phyloP scores from a whole-genome alignment of 2,797 vertebrate genomes.

The Mormyrops attenuatus region DNA sequence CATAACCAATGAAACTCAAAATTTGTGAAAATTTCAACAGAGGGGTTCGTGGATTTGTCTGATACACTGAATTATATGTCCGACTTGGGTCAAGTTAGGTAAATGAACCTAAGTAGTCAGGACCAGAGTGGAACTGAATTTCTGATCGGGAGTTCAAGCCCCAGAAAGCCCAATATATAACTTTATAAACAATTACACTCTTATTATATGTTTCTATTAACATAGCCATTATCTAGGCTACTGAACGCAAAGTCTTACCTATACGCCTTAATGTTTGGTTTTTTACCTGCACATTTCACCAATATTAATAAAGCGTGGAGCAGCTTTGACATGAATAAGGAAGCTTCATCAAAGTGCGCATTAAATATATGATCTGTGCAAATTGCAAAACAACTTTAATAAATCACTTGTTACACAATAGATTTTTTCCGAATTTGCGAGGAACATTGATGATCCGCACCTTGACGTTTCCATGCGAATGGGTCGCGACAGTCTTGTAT shows the following conservation, averaged over 20 bases:
- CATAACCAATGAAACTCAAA: neutral
- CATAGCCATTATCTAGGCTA: neutral
- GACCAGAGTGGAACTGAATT: neutral
- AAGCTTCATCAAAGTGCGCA: neutral
- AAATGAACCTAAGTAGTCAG: neutral
- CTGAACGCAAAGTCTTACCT: neutral
- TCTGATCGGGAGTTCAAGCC: neutral
- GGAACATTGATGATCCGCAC: neutral
- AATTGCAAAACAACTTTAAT: neutral
- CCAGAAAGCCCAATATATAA: neutral
- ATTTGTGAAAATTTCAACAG: neutral
- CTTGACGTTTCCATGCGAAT: neutral
- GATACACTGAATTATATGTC: neutral
- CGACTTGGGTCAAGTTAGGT: neutral
- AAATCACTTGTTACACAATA: neutral
- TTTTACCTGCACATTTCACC: neutral
- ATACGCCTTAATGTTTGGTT: neutral
- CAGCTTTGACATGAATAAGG: neutral
- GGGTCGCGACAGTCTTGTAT: neutral
- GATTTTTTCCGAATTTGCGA: neutral
- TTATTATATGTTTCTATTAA: neutral
- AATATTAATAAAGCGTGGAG: neutral
- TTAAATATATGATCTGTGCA: neutral
- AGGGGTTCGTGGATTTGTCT: neutral
- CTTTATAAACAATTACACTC: neutral